Evolutionary conservation across 2,888 invertebrate genomes (phyloP), one percentile per base, ranked within the genome.

Genomic region (Heliconius hortense): DNA sequence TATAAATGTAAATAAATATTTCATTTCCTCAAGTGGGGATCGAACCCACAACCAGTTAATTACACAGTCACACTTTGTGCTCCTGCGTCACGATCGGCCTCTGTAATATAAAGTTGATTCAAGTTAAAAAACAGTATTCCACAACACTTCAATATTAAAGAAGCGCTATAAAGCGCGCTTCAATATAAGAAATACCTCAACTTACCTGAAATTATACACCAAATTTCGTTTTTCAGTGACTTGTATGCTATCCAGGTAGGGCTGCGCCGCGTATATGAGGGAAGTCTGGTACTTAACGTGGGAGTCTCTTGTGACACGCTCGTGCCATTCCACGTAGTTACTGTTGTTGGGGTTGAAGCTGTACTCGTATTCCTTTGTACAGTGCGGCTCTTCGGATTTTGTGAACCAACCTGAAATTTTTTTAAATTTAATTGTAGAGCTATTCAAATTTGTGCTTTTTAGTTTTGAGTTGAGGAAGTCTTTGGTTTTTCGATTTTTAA

Each of bases 171-270:
- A n/a, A n/a, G n/a, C n/a, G n/a, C n/a, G n/a, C n/a, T n/a, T 15
- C 43, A 13, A 13, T 43, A 15, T 43, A 15, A 43, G 43, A 43
- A 43, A 43, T 15, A 43, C 43, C 43, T 15, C n/a, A 18, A 59
- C 73, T 84, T 76, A 94, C 94, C 89, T 95, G 88, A 97, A 97
- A 88, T 97, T 96, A 89, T 98, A 98, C n/a, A 97, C 97, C 82
- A 98, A 93, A 88, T 98, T 98, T 81, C 98, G 95, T 78, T 98
- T 95, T 87, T 98, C 98, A 0, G 98, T 98, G 67, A 98, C 97
- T 86, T 97, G 97, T 74, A 98, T 95, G 67, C 97, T 96, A 82
- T 97, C 97, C 80, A 96, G 92, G 87, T 97, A 98, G 4, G 97
- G 96, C 82, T 96, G 94, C 64, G 96, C 96, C 73, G 96, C 95